Percentiles rank a stretch among this genome's conserved stretches.
phyloP scores from a whole-genome alignment of 2,113 vertebrate species.

The Grammomys dolichurus region DNA sequence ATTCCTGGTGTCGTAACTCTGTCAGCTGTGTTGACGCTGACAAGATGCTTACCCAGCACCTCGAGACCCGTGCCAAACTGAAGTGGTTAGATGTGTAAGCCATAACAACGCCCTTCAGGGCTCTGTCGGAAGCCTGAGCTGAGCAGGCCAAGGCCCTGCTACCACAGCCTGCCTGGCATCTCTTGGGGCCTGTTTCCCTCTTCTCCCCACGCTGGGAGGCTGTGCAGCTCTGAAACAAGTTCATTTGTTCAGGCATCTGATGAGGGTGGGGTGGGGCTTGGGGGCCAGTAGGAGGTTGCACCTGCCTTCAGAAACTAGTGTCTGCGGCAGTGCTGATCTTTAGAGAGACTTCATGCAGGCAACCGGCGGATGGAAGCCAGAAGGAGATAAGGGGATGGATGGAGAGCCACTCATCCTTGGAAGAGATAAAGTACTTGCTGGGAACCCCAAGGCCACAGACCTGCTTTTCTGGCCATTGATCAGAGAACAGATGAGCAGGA shows the following conservation, averaged over 20 bases:
- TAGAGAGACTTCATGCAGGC: neutral
- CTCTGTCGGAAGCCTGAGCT: neutral
- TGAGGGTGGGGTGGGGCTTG: neutral
- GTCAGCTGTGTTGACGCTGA: constrained; percentile 74
- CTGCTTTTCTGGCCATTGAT: neutral
- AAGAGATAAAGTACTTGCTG: neutral
- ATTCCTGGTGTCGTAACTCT: constrained; percentile 65
- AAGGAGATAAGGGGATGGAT: neutral
- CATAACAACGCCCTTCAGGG: neutral
- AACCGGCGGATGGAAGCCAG: neutral
- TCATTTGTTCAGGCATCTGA: neutral
- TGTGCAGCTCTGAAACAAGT: too few relatives aligned
- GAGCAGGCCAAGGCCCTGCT: neutral
- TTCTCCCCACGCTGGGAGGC: neutral
- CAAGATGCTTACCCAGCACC: constrained; percentile 78
- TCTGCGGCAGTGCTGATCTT: neutral
- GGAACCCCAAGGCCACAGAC: neutral
- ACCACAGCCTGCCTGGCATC: neutral
- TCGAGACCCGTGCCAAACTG: constrained; percentile 49
- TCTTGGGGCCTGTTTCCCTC: neutral
- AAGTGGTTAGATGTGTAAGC: constrained; percentile 42
- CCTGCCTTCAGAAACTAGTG: neutral
- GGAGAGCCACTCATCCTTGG: neutral
- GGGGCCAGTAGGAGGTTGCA: neutral
- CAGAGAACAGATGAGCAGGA: neutral